Base-by-base conservation (phyloP, 2,113 vertebrate species). In the Conger conger region DNA sequence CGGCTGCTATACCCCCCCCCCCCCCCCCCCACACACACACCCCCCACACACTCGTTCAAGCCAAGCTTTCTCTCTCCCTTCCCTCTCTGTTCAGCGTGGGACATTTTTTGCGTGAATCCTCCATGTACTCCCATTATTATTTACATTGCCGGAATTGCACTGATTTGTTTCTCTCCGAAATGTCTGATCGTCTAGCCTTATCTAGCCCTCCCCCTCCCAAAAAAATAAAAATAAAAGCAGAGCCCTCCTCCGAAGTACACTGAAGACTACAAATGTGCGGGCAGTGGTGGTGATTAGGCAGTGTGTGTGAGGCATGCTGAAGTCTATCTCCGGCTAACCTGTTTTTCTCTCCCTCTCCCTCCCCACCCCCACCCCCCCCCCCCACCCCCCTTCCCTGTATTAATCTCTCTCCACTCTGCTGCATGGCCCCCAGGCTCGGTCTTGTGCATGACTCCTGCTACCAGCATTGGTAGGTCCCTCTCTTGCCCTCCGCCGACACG, bases 371-470 rank as follows among this genome's bases (percentile, higher is more conserved):
- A 7, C 16, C 50, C 50, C 57, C 23, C 4, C 57, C 57, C 23
- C 17, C 57, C 57, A 1, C 17, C 11, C 54, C 54, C 54, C 18
- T 53, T 76, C 50, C 82, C 73, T 78, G 53, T 84, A 50, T 84
- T 84, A 84, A 84, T 77, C 83, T 84, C 83, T 84, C 50, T 84
- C 42, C 77, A 92, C 91, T 92, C 79, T 92, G 86, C 90, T 93
- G 94, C 93, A 94, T 99, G 97, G 93, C 57, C 96, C 91, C 95
- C 96, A 99, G 98, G 98, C 96, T 99, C 98, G 97, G 97, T 99
- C 96, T 98, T 99, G 96, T 99, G 98, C 97, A 99, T 99, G 98
- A 97, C 97, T 95, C 98, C 98, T 94, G 97, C 97, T 99, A 99
- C 97, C 97, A 97, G 97, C 97, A 97, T 99, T 97, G 98, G 98